Percentiles rank a stretch among this genome's conserved stretches.
Conservation (phyloP, 2,888 invertebrate species). For the Lingula anatina region DNA sequence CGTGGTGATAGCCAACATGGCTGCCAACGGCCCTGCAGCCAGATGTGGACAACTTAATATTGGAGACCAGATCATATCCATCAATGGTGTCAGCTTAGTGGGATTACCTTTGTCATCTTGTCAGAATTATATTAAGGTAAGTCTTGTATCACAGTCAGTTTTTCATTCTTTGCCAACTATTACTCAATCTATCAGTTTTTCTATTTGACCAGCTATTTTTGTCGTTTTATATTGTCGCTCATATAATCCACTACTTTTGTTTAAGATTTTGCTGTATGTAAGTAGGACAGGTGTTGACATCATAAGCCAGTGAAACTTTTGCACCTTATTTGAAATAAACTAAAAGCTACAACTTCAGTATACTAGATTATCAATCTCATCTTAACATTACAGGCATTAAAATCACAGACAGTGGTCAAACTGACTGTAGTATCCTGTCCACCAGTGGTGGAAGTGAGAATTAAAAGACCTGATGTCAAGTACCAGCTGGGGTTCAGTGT, state of each 20-base stretch:
- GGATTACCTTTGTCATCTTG: conserved; percentile 96
- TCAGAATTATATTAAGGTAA: conserved; percentile 97
- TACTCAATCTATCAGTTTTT: too few species aligned
- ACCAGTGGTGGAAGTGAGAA: conserved; percentile 98
- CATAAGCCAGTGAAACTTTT: too few species aligned
- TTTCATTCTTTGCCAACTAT: too few species aligned
- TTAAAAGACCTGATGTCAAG: conserved; percentile 97
- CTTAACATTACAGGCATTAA: conserved; percentile 69
- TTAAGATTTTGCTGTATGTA: too few species aligned
- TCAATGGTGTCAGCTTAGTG: conserved; percentile 96
- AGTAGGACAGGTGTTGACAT: too few species aligned
- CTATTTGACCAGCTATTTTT: too few species aligned
- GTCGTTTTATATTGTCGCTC: too few species aligned
- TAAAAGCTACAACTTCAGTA: too few species aligned
- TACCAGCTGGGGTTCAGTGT: conserved; percentile 99
- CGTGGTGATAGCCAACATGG: conserved; percentile 96
- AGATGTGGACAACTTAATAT: conserved; percentile 97
- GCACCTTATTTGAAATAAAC: too few species aligned
- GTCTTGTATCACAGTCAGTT: too few species aligned
- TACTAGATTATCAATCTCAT: too few species aligned
- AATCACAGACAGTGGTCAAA: conserved; percentile 97
- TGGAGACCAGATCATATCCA: conserved; percentile 98
- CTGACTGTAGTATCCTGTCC: conserved; percentile 98
- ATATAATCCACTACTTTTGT: too few species aligned
- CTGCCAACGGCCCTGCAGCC: conserved; percentile 94